Base-by-base conservation (phyloP, 37 sponge, comb jelly and placozoan species). In the Axinella damicornis region DNA sequence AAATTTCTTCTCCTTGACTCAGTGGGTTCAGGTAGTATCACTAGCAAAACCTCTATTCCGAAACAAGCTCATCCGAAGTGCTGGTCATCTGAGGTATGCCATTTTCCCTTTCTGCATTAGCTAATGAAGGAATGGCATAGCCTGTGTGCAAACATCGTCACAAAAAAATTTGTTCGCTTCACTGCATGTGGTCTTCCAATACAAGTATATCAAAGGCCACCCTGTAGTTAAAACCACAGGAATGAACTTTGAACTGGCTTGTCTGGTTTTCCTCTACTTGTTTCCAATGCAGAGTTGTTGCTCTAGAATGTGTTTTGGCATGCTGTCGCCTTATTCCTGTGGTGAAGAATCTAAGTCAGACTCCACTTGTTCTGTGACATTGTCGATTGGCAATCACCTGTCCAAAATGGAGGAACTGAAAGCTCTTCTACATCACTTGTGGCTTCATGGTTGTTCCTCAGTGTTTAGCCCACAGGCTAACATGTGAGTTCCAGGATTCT, bases 391-490 rank as follows among this genome's bases (percentile, higher is more conserved):
- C 14, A 73, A 62, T 34, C 61, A 73, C 34, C 71, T 53, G 24
- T 31, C 22, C 2, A 87, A 70, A 31, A 59, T 37, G 22, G 37
- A 61, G 19, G 71, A 87, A 55, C 39, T 87, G 19, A 32, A 46
- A 5, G 28, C 20, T 22, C 35, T 87, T 61, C 65, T 87, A 13
- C 80, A 78, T 15, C 52, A 32, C 38, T 39, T 87, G 40, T 87
- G 87, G 80, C 64, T 87, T 17, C 30, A 72, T 78, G 87, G 80
- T 12, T 56, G 46, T 17, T 60, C 80, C 25, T 27, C 35, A 5
- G n/a, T 32, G 33, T 78, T 33, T 56, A 55, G 37, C 61, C 74
- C 63, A 31, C 37, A 20, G 34, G 36, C 30, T 22, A 17, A 74
- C 57, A 25, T 75, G 84, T 84, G 53, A 74, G 76, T 65, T 53